Percentiles rank a stretch among this genome's conserved stretches.
Evolutionary conservation across 2,113 vertebrate genomes (phyloP).

Genomic region (Vicugna pacos): DNA sequence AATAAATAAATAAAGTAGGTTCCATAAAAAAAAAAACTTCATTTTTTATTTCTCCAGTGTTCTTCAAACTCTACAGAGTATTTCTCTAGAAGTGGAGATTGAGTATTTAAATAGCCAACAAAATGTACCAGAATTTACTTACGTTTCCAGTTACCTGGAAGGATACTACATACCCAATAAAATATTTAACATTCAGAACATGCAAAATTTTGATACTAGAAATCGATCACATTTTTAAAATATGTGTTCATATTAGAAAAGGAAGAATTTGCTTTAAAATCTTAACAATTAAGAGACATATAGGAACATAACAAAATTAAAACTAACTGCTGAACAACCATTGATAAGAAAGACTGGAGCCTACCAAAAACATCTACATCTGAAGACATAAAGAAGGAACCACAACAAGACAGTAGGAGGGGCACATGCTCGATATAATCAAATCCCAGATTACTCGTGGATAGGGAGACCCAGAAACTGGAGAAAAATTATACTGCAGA

Average conservation of each 20-base stretch:
- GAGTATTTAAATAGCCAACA: slow-evolving; percentile 2
- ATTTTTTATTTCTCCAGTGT: neutral
- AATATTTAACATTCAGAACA: neutral
- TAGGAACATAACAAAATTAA: too few relatives aligned
- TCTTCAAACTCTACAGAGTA: neutral
- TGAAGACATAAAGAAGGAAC: too few relatives aligned
- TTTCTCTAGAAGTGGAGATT: neutral
- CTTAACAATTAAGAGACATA: neutral
- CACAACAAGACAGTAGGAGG: too few relatives aligned
- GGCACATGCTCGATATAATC: too few relatives aligned
- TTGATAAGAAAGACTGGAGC: too few relatives aligned
- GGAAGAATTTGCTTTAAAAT: neutral
- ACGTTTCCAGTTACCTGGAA: neutral
- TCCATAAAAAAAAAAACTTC: neutral
- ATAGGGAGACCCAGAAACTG: too few relatives aligned
- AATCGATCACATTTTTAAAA: neutral
- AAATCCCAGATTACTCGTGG: too few relatives aligned
- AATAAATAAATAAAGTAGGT: too few relatives aligned
- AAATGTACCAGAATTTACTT: neutral
- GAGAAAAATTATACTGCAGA: too few relatives aligned
- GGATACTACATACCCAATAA: neutral
- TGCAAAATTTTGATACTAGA: neutral
- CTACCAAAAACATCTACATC: too few relatives aligned
- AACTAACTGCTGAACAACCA: too few relatives aligned
- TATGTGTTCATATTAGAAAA: neutral